phyloP scores from a whole-genome alignment of 2,797 vertebrate genomes.

The Urophycis tenuis region DNA sequence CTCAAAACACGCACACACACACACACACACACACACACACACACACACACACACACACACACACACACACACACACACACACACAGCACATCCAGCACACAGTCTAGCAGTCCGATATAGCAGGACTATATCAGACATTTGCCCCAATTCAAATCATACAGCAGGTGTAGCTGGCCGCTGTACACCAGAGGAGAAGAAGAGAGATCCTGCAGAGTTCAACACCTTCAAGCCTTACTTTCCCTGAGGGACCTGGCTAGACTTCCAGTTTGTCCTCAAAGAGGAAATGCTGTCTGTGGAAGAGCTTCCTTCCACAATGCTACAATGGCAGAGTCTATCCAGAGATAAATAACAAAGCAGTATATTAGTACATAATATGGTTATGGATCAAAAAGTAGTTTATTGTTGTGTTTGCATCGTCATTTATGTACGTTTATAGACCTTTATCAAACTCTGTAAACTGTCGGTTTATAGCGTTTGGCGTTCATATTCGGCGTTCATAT shows the following conservation, averaged over 20 bases:
- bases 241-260: background rate
- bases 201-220: background rate
- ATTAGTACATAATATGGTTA: background rate
- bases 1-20: constrained; percentile 5
- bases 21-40: constrained; percentile 10
- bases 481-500: no score
- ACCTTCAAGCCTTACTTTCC: background rate
- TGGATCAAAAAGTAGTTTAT: no score
- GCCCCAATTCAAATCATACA: background rate
- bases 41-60: constrained; percentile 21
- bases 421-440: no score
- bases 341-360: constrained; percentile 3
- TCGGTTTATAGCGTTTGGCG: no score
- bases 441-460: background rate
- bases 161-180: background rate
- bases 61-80: constrained; percentile 18
- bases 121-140: background rate
- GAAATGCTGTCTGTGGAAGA: background rate
- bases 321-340: background rate
- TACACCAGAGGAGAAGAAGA: background rate
- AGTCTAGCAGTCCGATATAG: no score
- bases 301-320: background rate
- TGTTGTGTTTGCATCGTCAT: no score
- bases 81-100: no score
- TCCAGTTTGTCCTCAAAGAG: background rate